Conservation (phyloP, 1,140 invertebrate species). For the Teleogryllus occipitalis region DNA sequence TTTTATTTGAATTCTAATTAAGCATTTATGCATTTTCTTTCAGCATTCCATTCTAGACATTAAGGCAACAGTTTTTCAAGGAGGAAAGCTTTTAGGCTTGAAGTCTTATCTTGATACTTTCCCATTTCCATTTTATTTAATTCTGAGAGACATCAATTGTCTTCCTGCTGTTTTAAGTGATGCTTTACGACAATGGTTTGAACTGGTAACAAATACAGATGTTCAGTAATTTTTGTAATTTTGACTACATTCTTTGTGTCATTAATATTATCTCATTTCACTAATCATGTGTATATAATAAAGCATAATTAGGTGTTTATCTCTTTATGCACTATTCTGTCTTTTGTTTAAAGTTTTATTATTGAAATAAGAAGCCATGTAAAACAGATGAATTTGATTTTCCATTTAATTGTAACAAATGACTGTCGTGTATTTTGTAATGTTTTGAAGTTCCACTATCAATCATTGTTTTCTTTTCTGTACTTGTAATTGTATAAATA, state of each 20-base stretch:
- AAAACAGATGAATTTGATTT: no score
- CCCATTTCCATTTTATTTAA: slow-evolving; percentile 97
- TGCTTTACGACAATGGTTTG: slow-evolving; percentile 96
- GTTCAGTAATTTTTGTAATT: background rate
- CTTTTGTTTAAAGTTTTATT: no score
- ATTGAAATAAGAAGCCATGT: no score
- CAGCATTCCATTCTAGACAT: slow-evolving; percentile 90
- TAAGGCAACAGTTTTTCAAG: slow-evolving; percentile 61
- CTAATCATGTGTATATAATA: no score
- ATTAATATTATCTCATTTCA: no score
- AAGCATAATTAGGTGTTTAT: no score
- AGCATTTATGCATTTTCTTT: background rate
- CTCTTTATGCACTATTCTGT: no score
- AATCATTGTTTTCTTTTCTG: no score
- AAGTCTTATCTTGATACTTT: slow-evolving; percentile 86
- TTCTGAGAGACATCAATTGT: slow-evolving; percentile 78
- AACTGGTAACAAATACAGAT: slow-evolving; percentile 67
- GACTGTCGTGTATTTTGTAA: no score
- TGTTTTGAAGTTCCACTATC: no score
- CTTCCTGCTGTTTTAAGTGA: slow-evolving; percentile 88
- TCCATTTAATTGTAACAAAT: no score
- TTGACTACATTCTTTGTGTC: background rate
- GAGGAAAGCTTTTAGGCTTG: slow-evolving; percentile 50
- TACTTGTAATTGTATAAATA: no score
- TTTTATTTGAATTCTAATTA: background rate